Base-by-base conservation (phyloP, 2,888 invertebrate genomes). In the Tetrapedia diversipes region DNA sequence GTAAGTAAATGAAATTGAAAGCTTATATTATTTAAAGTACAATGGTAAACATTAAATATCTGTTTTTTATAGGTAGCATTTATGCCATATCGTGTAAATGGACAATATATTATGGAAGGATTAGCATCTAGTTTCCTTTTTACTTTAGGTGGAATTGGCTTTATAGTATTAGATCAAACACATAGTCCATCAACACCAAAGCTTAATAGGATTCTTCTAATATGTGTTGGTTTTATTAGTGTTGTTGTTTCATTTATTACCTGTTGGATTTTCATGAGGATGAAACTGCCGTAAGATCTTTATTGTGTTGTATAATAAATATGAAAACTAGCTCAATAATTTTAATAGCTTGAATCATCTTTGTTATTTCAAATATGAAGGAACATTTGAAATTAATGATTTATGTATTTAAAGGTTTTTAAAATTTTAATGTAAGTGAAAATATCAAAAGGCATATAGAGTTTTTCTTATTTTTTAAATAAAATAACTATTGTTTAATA, bases 21-120 rank as follows among this genome's bases (percentile, higher is more conserved):
- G 32, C 34, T 67, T 47, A 45, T 22, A 63, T 27, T 4, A 32
- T n/a, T 24, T 24, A 16, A 8, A 47, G 19, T 45, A 45, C 10
- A 1, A 4, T 4, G 10, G 39, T 43, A 24, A 41, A 56, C 27
- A 43, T 39, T 54, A 43, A 49, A 29, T 45, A 4, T 53, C 39
- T 60, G 14, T 49, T 60, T 68, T 84, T 92, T 92, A 66, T 89
- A 96, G 96, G 96, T 98, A 7, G 99, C 99, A 0, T 99, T 99
- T 90, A 98, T 99, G 98, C 98, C 98, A 0, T 98, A 98, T 91
- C 94, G 99, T 83, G 98, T 99, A 0, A 99, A 99, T 92, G 99
- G 99, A 0, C 99, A 99, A 91, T 99, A 99, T 90, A 99, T 99
- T 69, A 98, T 99, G 98, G 99, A 99, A 93, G 99, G 99, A 0